Percentiles rank a stretch among this genome's conserved stretches.
Evolutionary conservation across 2,797 vertebrate species (phyloP).

Genomic region (Gambelia wislizenii): DNA sequence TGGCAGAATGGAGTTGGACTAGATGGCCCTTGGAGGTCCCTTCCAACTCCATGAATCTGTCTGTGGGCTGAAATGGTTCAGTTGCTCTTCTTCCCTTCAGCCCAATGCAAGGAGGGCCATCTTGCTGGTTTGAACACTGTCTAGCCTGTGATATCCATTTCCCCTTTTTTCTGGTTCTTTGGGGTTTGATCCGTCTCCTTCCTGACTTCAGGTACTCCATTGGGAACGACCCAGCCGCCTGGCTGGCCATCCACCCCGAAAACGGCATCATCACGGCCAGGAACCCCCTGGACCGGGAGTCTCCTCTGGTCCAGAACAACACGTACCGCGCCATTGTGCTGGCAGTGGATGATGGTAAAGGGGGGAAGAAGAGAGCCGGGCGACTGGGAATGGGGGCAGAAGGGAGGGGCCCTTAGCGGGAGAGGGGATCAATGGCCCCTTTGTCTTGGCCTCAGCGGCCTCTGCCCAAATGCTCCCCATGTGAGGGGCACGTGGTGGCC

Average conservation of each 20-base stretch:
- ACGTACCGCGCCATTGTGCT: conserved; percentile 83
- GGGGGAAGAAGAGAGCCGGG: too few relatives aligned
- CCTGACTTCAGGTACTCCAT: conserved; percentile 83
- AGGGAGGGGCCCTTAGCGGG: too few relatives aligned
- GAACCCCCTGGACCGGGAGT: conserved; percentile 86
- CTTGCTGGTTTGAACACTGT: too few relatives aligned
- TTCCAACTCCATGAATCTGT: too few relatives aligned
- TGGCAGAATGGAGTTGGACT: too few relatives aligned
- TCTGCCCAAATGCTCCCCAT: neutral
- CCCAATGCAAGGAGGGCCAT: neutral
- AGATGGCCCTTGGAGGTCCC: too few relatives aligned
- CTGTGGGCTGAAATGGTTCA: too few relatives aligned
- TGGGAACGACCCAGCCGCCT: conserved; percentile 81
- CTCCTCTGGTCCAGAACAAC: conserved; percentile 77
- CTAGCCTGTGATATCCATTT: too few relatives aligned
- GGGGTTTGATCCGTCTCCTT: neutral
- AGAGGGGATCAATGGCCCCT: conserved; percentile 40
- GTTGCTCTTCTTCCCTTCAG: neutral
- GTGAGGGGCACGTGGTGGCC: conserved; percentile 18
- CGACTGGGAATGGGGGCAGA: neutral
- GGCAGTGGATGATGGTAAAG: conserved; percentile 86
- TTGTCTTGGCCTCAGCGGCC: conserved; percentile 30
- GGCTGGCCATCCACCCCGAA: conserved; percentile 80
- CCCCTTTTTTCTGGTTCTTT: neutral
- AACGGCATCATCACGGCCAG: conserved; percentile 81